These are phyloP conservation scores for Ornithoptera priamus DNA, from an alignment of 2,888 invertebrate species.

Conservation along the genomic window DNA sequence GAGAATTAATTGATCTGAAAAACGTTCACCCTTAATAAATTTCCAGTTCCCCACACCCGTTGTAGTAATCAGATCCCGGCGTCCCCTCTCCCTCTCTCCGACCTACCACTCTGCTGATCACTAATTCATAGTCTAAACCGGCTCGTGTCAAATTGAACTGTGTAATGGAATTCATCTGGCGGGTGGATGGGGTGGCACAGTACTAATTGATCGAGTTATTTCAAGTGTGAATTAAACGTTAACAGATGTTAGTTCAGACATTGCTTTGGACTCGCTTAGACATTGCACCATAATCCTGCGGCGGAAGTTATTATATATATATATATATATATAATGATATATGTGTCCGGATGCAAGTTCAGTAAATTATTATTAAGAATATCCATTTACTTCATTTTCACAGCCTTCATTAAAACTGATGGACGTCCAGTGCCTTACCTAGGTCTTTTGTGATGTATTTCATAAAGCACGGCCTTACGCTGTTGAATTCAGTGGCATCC, in stretches of 20 bases:
- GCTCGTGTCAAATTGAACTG: slow-evolving; percentile 28
- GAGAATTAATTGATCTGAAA: slow-evolving; percentile 23
- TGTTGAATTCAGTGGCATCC: too few relatives aligned
- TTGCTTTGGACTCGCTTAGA: too few relatives aligned
- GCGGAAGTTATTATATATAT: too few relatives aligned
- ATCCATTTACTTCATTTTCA: too few relatives aligned
- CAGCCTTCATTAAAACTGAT: too few relatives aligned
- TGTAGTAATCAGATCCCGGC: slow-evolving; percentile 18
- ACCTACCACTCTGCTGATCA: slow-evolving; percentile 10
- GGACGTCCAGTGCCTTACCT: too few relatives aligned
- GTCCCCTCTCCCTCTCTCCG: slow-evolving; percentile 11
- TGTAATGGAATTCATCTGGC: slow-evolving; percentile 25
- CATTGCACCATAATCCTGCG: too few relatives aligned
- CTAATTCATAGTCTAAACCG: slow-evolving; percentile 28
- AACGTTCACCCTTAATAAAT: slow-evolving; percentile 19
- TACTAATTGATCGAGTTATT: slow-evolving; percentile 21
- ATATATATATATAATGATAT: too few relatives aligned
- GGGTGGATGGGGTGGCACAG: slow-evolving; percentile 14
- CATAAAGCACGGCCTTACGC: too few relatives aligned
- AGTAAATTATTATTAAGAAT: too few relatives aligned
- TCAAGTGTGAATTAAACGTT: slow-evolving; percentile 13
- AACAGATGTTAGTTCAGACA: neutral
- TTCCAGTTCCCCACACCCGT: slow-evolving; percentile 18
- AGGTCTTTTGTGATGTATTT: too few relatives aligned
- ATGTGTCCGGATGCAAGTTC: too few relatives aligned